phyloP scores from a whole-genome alignment of 2,113 vertebrate genomes.

The Boulengeromyrus knoepffleri region DNA sequence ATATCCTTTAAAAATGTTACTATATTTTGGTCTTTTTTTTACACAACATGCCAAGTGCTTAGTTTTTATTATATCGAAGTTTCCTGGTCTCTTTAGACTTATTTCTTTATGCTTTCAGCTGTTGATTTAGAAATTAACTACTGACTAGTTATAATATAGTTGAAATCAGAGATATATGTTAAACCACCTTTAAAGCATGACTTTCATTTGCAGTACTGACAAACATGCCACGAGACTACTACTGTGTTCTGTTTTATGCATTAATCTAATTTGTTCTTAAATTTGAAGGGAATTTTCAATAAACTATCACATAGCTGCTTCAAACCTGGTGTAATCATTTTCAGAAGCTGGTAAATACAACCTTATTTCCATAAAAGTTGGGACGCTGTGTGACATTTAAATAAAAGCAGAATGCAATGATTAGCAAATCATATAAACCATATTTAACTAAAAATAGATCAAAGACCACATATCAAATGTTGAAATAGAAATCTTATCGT shows the following conservation, averaged over 20 bases:
- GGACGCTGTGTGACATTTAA: neutral
- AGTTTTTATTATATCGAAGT: neutral
- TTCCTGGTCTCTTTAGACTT: neutral
- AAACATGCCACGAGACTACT: neutral
- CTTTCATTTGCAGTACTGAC: neutral
- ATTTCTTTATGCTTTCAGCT: neutral
- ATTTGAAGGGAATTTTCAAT: neutral
- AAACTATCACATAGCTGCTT: neutral
- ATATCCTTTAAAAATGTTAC: neutral
- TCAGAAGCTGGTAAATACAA: neutral
- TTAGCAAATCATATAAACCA: neutral
- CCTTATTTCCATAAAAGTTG: neutral
- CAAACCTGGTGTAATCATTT: neutral
- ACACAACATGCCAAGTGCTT: neutral
- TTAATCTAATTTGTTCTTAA: neutral
- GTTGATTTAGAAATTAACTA: neutral
- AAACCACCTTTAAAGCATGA: neutral
- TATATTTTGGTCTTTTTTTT: neutral
- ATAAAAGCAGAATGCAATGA: neutral
- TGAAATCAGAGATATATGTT: neutral
- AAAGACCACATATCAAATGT: neutral
- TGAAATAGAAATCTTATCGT: neutral
- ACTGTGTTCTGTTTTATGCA: neutral
- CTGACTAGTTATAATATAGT: neutral
- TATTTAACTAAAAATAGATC: neutral